Evolutionary conservation across 2,113 vertebrate species (phyloP), one percentile per base, ranked within the genome.

Genomic region (Plectropomus leopardus): DNA sequence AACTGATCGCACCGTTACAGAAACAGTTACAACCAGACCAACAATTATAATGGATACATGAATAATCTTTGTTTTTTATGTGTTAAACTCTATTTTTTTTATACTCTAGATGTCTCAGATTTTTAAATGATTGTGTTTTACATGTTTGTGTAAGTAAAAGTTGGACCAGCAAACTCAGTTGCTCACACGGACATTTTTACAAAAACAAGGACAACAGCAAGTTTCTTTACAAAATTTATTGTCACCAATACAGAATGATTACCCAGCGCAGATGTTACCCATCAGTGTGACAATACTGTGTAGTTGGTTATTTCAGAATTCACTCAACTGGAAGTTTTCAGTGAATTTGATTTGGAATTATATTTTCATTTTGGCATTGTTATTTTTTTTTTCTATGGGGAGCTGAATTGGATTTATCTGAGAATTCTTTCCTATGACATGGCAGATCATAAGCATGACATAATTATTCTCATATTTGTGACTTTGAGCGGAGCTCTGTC

Each of bases 151-250:
- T 17, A 50, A 69, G 16, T 55, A 77, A 76, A 55, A n/a, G 8
- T 26, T 65, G 4, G n/a, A 30, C 47, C 24, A 53, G 24, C 30
- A 24, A 0, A 7, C 36, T 1, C 70, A 45, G 10, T 24, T 51
- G 16, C 4, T 9, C 7, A 19, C 11, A 15, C n/a, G 10, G 8
- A 36, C 4, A 3, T 55, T 75, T 71, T 67, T 58, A 70, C 30
- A 72, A 71, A 77, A 4, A 76, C 47, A 17, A 78, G 16, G 48
- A 82, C 34, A 42, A 26, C n/a, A 72, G 45, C 24, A 64, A 21
- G 5, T 90, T 90, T 86, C 59, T 82, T 82, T 78, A 87, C 19
- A 90, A 90, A 86, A 85, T 92, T 57, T 94, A 93, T 89, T 92
- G 69, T 84, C 73, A 86, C 67, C 36, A 34, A n/a, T 24, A 50